These are phyloP conservation scores for Deladenus siricidicola DNA, from an alignment of 2,888 invertebrate genomes.

Conservation along the genomic window DNA sequence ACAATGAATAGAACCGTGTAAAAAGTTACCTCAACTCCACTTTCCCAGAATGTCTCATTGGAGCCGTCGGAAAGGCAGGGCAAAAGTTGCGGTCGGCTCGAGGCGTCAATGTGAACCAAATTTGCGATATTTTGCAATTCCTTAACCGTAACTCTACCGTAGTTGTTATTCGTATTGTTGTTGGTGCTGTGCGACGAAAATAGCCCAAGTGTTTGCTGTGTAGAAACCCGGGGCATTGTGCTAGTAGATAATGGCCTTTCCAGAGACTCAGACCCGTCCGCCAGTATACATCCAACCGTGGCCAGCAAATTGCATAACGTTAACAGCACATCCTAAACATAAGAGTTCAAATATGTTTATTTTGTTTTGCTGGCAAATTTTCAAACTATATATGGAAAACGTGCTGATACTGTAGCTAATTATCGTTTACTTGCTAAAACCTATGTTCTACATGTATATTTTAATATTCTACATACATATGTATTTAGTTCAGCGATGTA, in stretches of 20 bases:
- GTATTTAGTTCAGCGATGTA: too few species aligned
- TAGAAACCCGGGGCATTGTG: too few species aligned
- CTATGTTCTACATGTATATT: background rate
- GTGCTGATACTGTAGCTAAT: too few species aligned
- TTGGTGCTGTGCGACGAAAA: constrained; percentile 42
- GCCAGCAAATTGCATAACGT: constrained; percentile 49
- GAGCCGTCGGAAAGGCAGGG: constrained; percentile 83
- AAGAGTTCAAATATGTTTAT: too few species aligned
- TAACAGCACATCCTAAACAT: constrained; percentile 38
- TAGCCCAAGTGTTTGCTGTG: too few species aligned
- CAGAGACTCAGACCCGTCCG: too few species aligned
- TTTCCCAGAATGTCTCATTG: constrained; percentile 98
- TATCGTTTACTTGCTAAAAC: background rate
- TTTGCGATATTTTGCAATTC: constrained; percentile 65
- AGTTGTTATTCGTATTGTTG: background rate
- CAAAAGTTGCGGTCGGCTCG: constrained; percentile 86
- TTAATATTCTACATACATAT: too few species aligned
- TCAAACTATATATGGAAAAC: too few species aligned
- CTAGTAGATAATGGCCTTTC: too few species aligned
- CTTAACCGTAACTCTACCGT: constrained; percentile 10
- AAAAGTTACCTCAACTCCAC: constrained; percentile 54
- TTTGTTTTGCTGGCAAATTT: too few species aligned
- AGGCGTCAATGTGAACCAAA: constrained; percentile 73
- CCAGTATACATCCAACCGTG: constrained; percentile 47
- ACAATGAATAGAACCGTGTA: too few species aligned